Base-by-base conservation (phyloP, 1,140 invertebrate genomes). In the Drosophila guanche region DNA sequence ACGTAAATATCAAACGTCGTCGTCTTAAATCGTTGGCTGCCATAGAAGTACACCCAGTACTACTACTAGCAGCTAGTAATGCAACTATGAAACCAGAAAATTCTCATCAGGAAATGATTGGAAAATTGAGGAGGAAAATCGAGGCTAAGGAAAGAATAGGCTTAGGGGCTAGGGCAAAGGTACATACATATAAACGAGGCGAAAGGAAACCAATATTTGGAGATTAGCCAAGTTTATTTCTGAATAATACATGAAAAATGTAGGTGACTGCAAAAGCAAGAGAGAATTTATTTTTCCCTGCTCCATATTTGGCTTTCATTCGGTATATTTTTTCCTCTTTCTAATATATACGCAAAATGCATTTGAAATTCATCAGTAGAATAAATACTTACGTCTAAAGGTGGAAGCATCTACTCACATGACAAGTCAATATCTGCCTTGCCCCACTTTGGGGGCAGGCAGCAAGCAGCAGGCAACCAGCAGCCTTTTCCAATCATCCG, bases 1-100 rank as follows among this genome's bases (percentile, higher is more conserved):
- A 81, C 63, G 72, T 70, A 80, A 86, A 62, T 86, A 80, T 69
- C 77, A 85, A 71, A 74, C 74, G 45, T 55, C 72, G 71, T 66
- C 78, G 55, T 65, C 71, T 79, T 73, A 68, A 81, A 81, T 86
- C 77, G 33, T 25, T 54, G 37, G 63, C 61, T 77, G 22, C 68
- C 76, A 69, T 79, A 70, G 55, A 62, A 79, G 66, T 78, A 76
- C 43, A 22, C 16, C 8, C 8, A 14, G n/a, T n/a, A n/a, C n/a
- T n/a, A n/a, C n/a, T n/a, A n/a, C n/a, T n/a, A 54, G 47, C 16
- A 6, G 14, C 16, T 37, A 8, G 8, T 67, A 72, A 67, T 69
- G 58, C 70, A 76, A 46, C 48, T 45, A 20, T 33, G 10, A 58
- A 33, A 50, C 22, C 42, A 22, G 68, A 84, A 76, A 69, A 76